A percentile compares a stretch with the other conserved stretches of the same genome.
Conservation (phyloP, 2,113 vertebrate species). For the Phyllopteryx taeniolatus region DNA sequence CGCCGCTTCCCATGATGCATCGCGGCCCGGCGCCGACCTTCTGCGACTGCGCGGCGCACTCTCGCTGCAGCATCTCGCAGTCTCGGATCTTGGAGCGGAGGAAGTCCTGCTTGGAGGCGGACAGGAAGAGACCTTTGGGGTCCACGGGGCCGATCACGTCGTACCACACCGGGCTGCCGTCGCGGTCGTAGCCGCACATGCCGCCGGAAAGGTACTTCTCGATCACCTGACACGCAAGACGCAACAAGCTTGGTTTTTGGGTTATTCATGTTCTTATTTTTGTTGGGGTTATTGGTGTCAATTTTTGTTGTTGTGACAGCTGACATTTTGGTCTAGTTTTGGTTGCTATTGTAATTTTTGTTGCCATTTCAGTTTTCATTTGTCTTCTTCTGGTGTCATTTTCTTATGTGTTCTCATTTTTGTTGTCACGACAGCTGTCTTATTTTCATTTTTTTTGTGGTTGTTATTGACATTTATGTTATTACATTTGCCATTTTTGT, state of each 20-base stretch:
- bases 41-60: slow-evolving; percentile 76
- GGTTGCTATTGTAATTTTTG: too few relatives aligned
- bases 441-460: too few relatives aligned
- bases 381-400: too few relatives aligned
- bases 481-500: too few relatives aligned
- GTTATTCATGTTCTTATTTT: not conserved
- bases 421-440: too few relatives aligned
- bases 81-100: slow-evolving; percentile 91
- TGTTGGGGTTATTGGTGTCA: too few relatives aligned
- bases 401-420: too few relatives aligned
- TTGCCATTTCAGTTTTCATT: too few relatives aligned
- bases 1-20: not conserved
- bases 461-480: too few relatives aligned
- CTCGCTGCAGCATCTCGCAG: slow-evolving; percentile 81
- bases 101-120: slow-evolving; percentile 92
- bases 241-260: not conserved
- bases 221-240: slow-evolving; percentile 77
- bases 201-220: slow-evolving; percentile 86
- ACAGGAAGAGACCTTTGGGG: slow-evolving; percentile 88
- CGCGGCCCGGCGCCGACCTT: slow-evolving; percentile 63
- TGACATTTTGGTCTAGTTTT: too few relatives aligned
- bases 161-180: slow-evolving; percentile 88
- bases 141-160: slow-evolving; percentile 90
- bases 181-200: slow-evolving; percentile 85
- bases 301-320: too few relatives aligned